phyloP scores from a whole-genome alignment of 2,797 vertebrate species.

The Pantherophis alleghaniensis region DNA sequence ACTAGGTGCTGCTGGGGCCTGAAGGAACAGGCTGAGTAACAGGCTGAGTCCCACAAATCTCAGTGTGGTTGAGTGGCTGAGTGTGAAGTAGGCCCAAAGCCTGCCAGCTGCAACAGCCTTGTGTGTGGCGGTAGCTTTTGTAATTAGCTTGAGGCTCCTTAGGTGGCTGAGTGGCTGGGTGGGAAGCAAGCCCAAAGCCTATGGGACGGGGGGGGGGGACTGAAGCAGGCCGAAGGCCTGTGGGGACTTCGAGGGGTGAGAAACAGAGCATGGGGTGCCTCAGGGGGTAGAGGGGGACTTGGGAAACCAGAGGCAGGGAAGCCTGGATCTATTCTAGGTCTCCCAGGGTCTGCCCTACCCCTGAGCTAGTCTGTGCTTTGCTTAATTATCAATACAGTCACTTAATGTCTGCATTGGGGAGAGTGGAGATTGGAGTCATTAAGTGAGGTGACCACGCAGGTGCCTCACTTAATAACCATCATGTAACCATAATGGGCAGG shows the following conservation, averaged over 20 bases:
- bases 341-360: neutral
- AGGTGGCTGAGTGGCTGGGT: neutral
- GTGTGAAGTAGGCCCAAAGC: neutral
- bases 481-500: neutral
- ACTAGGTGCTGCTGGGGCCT: neutral
- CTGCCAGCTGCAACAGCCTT: neutral
- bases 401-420: neutral
- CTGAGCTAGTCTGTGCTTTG: neutral
- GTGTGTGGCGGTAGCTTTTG: neutral
- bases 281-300: neutral
- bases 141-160: neutral
- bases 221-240: neutral
- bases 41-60: neutral
- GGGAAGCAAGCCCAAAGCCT: neutral
- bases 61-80: neutral
- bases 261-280: neutral
- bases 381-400: neutral
- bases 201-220: rapidly evolving
- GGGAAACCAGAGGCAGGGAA: neutral
- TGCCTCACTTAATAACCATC: neutral
- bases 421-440: neutral
- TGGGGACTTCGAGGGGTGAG: neutral
- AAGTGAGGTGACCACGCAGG: neutral
- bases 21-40: neutral
- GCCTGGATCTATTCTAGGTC: neutral